Conservation (phyloP, 2,113 vertebrate species). For the Austrofundulus limnaeus region DNA sequence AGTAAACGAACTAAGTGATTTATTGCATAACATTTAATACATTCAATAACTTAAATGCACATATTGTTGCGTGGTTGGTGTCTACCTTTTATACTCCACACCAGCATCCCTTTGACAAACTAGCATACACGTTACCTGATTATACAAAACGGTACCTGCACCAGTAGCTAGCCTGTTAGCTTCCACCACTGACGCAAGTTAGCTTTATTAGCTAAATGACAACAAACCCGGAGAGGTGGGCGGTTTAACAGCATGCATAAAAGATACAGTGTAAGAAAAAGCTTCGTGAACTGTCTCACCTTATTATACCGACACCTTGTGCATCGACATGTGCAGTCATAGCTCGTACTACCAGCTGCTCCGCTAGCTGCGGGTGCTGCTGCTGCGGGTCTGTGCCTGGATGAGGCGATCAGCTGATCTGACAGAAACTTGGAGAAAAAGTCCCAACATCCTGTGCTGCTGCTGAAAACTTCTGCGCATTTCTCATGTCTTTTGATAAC, state of each 20-base stretch:
- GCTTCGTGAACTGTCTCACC: slow-evolving; percentile 23
- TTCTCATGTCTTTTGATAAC: too few relatives aligned
- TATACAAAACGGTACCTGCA: slow-evolving; percentile 11
- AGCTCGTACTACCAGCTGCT: slow-evolving; percentile 28
- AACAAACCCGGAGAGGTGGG: background rate
- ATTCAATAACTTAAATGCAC: background rate
- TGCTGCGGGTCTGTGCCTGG: slow-evolving; percentile 38
- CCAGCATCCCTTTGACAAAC: background rate
- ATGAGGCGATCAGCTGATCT: slow-evolving; percentile 55
- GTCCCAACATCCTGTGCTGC: too few relatives aligned
- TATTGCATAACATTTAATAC: background rate
- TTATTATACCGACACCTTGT: background rate
- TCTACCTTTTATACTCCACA: background rate
- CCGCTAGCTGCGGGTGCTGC: slow-evolving; percentile 43
- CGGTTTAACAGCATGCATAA: background rate
- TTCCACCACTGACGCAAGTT: slow-evolving; percentile 47
- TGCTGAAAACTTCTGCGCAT: too few relatives aligned
- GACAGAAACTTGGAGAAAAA: slow-evolving; percentile 7
- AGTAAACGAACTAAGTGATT: background rate
- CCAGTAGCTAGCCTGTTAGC: slow-evolving; percentile 51
- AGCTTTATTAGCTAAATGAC: slow-evolving; percentile 12
- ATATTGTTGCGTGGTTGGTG: rapidly evolving
- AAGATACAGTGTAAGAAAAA: background rate
- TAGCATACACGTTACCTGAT: too few relatives aligned
- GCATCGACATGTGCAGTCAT: slow-evolving; percentile 24